Base-by-base conservation (phyloP, 2,113 vertebrate genomes). In the Neomonachus schauinslandi region DNA sequence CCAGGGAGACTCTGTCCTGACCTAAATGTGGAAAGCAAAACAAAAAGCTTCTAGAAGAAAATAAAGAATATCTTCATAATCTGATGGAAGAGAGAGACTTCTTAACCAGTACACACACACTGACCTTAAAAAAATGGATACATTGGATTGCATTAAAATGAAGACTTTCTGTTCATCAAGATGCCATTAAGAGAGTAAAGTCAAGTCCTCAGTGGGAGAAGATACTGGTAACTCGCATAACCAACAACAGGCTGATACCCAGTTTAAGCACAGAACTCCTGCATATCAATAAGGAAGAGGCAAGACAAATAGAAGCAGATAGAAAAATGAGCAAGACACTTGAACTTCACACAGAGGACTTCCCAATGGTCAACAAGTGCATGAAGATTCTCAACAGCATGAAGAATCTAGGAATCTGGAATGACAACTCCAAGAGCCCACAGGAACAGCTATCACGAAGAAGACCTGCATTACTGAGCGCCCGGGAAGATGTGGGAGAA, bases 361-460 rank as follows among this genome's bases (percentile, higher is more conserved):
- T 21, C 63, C 22, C 57, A 55, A 26, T 0, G 42, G 12, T 28
- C 19, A 1, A 16, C 0, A 2, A 63, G 42, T 4, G 2, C 22
- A 39, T 3, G 13, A 28, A 59, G 86, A 15, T 49, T n/a, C 65
- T 36, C 57, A 19, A 7, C 9, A 28, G 57, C 55, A 8, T 1
- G 11, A 69, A 55, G 49, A 46, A 7, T 42, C 16, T 1, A 57
- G n/a, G n/a, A 19, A 22, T 36, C 55, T 2, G 33, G 46, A n/a
- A 14, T 11, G 26, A 79, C 59, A n/a, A 33, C 59, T 0, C 13
- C 3, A 39, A 11, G 82, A 46, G 16, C 55, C 76, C 83, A 0
- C 1, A 21, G 24, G 61, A 7, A 53, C 0, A 7, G 16, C 9
- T 36, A 0, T 2, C 24, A 1, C 0, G 13, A 31, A 4, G 6